phyloP scores from a whole-genome alignment of 2,888 invertebrate genomes.

The Encarsia formosa region DNA sequence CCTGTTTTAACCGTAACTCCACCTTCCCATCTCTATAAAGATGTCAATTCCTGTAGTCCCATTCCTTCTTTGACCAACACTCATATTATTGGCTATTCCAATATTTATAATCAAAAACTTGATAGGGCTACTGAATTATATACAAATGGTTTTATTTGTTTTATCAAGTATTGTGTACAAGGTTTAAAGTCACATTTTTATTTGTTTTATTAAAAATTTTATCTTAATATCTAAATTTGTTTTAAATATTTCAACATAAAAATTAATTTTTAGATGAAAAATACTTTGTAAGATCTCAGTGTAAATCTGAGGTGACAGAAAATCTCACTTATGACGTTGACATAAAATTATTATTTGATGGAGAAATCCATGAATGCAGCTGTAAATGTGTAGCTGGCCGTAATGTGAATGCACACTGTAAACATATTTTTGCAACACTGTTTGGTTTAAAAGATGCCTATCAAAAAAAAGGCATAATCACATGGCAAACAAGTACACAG shows the following conservation, averaged over 20 bases:
- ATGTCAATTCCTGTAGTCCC: not conserved
- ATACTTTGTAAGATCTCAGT: slow-evolving; percentile 1
- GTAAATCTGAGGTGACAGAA: slow-evolving; percentile 8
- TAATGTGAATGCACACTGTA: slow-evolving; percentile 6
- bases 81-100: not conserved
- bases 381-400: slow-evolving; percentile 10
- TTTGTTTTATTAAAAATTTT: no score
- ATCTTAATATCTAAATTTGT: no score
- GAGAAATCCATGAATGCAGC: not conserved
- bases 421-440: slow-evolving; percentile 4
- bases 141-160: not conserved
- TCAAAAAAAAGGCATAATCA: not conserved
- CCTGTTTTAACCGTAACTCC: not conserved
- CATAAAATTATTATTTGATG: not conserved
- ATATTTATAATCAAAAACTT: not conserved
- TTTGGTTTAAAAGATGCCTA: not conserved
- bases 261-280: slow-evolving; percentile 1
- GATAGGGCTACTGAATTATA: slow-evolving; percentile 2
- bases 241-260: no score
- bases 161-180: not conserved
- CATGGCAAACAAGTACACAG: slow-evolving; percentile 1
- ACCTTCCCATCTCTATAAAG: not conserved
- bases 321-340: not conserved
- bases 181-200: no score
- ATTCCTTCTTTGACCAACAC: not conserved